Evolutionary conservation across 2,888 invertebrate species (phyloP), one percentile per base, ranked within the genome.

Genomic region (Desoria tigrina): DNA sequence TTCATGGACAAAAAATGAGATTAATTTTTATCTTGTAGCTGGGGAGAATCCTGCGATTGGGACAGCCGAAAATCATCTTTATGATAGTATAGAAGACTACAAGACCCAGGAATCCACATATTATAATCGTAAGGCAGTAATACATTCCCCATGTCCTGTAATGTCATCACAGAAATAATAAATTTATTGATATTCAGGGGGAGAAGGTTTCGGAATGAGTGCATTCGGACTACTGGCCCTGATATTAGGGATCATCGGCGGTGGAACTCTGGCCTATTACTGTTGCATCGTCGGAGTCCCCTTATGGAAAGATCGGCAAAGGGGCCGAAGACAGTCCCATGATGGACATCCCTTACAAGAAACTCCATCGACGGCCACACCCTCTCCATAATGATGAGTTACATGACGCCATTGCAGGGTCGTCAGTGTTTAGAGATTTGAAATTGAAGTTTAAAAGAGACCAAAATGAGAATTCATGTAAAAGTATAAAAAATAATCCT

Each of bases 151-250:
- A n/a, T n/a, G n/a, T n/a, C n/a, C n/a, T n/a, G n/a, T n/a, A n/a
- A n/a, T n/a, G n/a, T n/a, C n/a, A n/a, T n/a, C n/a, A n/a, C n/a
- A n/a, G n/a, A n/a, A n/a, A n/a, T n/a, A n/a, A n/a, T n/a, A n/a
- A n/a, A n/a, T n/a, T n/a, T n/a, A n/a, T n/a, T n/a, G n/a, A n/a
- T n/a, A n/a, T 63, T 7, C 26, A 73, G 73, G 51, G 21, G 60
- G 73, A 11, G 71, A 74, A 65, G 73, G 74, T 45, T 58, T 68
- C 2, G 69, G 73, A 27, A 72, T 74, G 70, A 72, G 73, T 18
- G 74, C 74, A 0, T 74, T 66, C 63, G 69, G 65, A 24, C 60
- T 73, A 0, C 42, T 73, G 11, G 61, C 61, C 21, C 32, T 75
- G 16, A 72, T 75, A 50, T 61, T 75, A 51, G 71, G 69, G 14